Base-by-base conservation (phyloP, 2,113 vertebrate genomes). In the Vimba vimba region DNA sequence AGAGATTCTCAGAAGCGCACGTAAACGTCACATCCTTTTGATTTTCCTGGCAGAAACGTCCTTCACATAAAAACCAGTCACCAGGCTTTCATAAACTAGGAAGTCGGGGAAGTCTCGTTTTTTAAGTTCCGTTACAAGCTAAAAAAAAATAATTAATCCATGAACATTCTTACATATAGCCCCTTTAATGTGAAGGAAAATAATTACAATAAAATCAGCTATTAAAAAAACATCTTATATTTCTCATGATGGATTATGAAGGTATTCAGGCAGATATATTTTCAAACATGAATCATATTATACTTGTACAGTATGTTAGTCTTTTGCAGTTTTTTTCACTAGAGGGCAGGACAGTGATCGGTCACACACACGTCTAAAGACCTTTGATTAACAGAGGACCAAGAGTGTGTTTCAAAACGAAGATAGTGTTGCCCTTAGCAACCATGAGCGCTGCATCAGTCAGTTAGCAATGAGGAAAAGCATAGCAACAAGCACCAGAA, bases 401-500 rank as follows among this genome's bases (percentile, higher is more conserved):
- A 79, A 33, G 45, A 69, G 47, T 73, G 30, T 43, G 64, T 82
- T 59, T 36, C 43, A 55, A 36, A 68, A 82, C 11, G 30, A 73
- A 2, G 33, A 59, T 27, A 59, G 9, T 69, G 52, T 69, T 79
- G 27, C 68, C 77, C 45, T 12, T 69, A 82, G 64, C 77, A 86
- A 80, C 86, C 13, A 27, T 30, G 76, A 66, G 71, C 59, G 25
- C 71, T 62, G 79, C 82, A 84, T 73, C 83, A 71, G 66, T 69
- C 77, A 79, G 77, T 66, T 68, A 75, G 83, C 47, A 81, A 55
- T 52, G 79, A 82, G 69, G 33, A 52, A 85, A 62, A 80, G 86
- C 86, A 50, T 84, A 80, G 82, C 86, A 87, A 84, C 86, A 87
- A 75, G 68, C 59, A 84, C 8, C 17, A 52, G 55, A 23, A 9